Conservation (phyloP, 2,888 invertebrate species). For the Rhorus exstirpatorius region DNA sequence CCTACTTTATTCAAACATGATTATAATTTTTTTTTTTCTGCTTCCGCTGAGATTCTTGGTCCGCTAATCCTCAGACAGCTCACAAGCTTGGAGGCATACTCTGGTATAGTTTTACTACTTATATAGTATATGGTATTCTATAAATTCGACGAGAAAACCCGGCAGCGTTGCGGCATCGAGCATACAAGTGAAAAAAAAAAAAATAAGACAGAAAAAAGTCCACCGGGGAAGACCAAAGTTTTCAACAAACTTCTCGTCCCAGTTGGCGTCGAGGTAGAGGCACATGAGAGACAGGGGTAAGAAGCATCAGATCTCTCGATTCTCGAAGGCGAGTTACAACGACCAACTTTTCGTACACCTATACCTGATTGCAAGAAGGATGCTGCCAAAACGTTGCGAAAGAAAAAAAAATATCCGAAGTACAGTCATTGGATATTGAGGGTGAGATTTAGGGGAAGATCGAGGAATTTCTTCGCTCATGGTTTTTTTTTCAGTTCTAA, state of each 20-base stretch:
- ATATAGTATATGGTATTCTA: no score
- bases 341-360: conserved; percentile 52
- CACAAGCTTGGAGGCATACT: neutral
- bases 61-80: neutral
- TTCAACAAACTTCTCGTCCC: conserved; percentile 35
- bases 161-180: neutral
- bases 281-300: conserved; percentile 30
- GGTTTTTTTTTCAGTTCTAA: neutral
- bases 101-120: conserved; percentile 2
- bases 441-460: neutral
- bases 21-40: neutral
- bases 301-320: conserved; percentile 21
- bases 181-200: neutral
- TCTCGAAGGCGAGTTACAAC: conserved; percentile 46
- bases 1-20: no score
- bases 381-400: conserved; percentile 27
- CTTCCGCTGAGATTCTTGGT: neutral
- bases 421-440: conserved; percentile 2
- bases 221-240: conserved; percentile 23
- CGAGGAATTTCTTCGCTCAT: neutral
- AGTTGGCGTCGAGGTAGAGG: conserved; percentile 31
- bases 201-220: conserved; percentile 5
- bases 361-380: conserved; percentile 52
- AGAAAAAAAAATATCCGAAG: conserved; percentile 33
- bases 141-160: conserved; percentile 5